A percentile compares a stretch with the other conserved stretches of the same genome.
These are phyloP conservation scores for Lithodes maja DNA, from an alignment of 2,888 invertebrate genomes.

Conservation along the genomic window DNA sequence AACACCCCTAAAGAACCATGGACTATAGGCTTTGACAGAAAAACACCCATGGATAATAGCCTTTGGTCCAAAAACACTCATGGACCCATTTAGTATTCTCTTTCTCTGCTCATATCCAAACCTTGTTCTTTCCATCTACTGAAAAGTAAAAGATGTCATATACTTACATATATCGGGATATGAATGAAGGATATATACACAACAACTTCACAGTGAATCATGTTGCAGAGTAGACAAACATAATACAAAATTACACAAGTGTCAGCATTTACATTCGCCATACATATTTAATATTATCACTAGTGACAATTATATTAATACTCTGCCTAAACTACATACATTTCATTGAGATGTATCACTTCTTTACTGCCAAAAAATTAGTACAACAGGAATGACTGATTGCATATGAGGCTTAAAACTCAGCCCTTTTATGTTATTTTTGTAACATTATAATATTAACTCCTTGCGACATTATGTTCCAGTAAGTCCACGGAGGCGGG, in stretches of 20 bases:
- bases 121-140: background rate
- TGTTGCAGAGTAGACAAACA: constrained; percentile 64
- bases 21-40: background rate
- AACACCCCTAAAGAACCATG: background rate
- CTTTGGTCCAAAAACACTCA: background rate
- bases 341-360: constrained; percentile 30
- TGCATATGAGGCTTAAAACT: background rate
- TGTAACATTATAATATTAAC: too few relatives aligned
- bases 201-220: constrained; percentile 51
- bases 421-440: too few relatives aligned
- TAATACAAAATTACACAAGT: constrained; percentile 58
- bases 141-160: background rate
- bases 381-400: background rate
- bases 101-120: too few relatives aligned
- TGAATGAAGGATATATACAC: background rate
- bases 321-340: constrained; percentile 11
- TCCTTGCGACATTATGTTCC: too few relatives aligned
- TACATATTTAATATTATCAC: background rate
- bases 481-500: too few relatives aligned
- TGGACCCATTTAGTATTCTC: too few relatives aligned
- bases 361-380: constrained; percentile 20
- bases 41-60: background rate
- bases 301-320: background rate
- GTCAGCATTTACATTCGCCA: constrained; percentile 49
- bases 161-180: background rate